phyloP scores from a whole-genome alignment of 2,888 invertebrate species.

The Polydesmus complanatus region DNA sequence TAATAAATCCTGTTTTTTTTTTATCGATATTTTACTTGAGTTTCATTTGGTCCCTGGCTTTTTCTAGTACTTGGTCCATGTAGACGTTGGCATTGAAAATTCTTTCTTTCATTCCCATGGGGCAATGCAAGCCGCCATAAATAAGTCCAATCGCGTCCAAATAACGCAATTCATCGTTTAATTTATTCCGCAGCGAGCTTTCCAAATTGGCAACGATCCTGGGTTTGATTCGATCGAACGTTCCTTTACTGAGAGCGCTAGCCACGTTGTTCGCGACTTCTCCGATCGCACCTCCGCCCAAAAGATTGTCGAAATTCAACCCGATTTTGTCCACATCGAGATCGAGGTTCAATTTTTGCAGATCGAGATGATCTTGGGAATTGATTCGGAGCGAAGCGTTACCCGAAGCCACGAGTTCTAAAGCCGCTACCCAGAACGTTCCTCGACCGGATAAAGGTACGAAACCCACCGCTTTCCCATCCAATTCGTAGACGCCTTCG shows the following conservation, averaged over 20 bases:
- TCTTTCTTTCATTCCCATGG: conserved; percentile 10
- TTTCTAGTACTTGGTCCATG: conserved; percentile 19
- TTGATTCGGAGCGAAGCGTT: conserved; percentile 9
- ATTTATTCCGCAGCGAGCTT: conserved; percentile 12
- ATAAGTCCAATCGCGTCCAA: conserved; percentile 15
- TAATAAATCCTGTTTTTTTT: not conserved
- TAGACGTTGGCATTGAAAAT: conserved; percentile 17
- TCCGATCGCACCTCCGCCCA: conserved; percentile 17
- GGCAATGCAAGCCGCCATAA: conserved; percentile 17
- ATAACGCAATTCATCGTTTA: conserved; percentile 18
- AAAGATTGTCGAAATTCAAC: conserved; percentile 17
- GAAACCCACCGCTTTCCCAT: conserved; percentile 19
- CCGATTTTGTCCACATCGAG: conserved; percentile 15
- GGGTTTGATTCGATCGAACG: conserved; percentile 17
- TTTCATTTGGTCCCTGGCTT: conserved; percentile 18
- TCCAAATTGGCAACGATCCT: conserved; percentile 14
- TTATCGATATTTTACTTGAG: conserved; percentile 10
- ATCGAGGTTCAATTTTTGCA: conserved; percentile 13
- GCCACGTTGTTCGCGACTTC: conserved; percentile 16
- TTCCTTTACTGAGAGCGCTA: conserved; percentile 17
- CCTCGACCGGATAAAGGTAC: conserved; percentile 22
- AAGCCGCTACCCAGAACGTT: conserved; percentile 18
- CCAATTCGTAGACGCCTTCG: conserved; percentile 18
- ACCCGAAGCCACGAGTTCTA: conserved; percentile 13
- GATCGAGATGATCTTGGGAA: conserved; percentile 6